These are phyloP conservation scores for Sebastes paucispinis DNA, from an alignment of 2,797 vertebrate genomes.

Conservation along the genomic window DNA sequence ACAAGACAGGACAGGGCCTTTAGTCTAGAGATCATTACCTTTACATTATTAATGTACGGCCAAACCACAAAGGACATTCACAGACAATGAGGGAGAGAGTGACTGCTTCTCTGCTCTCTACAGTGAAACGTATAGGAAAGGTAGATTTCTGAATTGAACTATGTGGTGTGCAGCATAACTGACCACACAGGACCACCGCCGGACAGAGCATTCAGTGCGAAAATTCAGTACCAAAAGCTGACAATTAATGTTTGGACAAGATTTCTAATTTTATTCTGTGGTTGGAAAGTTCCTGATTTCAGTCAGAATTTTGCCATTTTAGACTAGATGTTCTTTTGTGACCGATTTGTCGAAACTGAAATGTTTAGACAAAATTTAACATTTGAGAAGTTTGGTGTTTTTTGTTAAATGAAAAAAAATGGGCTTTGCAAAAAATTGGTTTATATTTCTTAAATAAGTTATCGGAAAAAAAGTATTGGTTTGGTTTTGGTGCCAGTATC, in stretches of 20 bases:
- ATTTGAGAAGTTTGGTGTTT: background rate
- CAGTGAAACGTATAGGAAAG: constrained; percentile 33
- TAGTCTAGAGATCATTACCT: constrained; percentile 84
- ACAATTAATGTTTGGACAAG: background rate
- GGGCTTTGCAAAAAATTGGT: background rate
- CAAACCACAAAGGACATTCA: constrained; percentile 83
- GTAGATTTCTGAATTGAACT: constrained; percentile 32
- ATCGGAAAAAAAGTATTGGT: background rate
- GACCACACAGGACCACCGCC: background rate
- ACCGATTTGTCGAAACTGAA: background rate
- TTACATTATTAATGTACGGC: constrained; percentile 85
- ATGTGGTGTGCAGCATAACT: background rate
- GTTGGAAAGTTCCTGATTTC: background rate
- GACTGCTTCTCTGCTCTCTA: constrained; percentile 49
- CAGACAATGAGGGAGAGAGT: constrained; percentile 70
- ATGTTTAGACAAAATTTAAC: too few species aligned
- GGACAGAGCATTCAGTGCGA: background rate
- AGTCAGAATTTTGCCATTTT: background rate
- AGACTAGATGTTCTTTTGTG: background rate
- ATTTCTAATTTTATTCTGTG: background rate
- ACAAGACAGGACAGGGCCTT: constrained; percentile 79
- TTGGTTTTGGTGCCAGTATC: background rate
- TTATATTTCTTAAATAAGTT: background rate
- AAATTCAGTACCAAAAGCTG: background rate
- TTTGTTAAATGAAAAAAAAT: background rate